phyloP scores from a whole-genome alignment of 2,797 vertebrate species.

The Acanthurus leucopareius region DNA sequence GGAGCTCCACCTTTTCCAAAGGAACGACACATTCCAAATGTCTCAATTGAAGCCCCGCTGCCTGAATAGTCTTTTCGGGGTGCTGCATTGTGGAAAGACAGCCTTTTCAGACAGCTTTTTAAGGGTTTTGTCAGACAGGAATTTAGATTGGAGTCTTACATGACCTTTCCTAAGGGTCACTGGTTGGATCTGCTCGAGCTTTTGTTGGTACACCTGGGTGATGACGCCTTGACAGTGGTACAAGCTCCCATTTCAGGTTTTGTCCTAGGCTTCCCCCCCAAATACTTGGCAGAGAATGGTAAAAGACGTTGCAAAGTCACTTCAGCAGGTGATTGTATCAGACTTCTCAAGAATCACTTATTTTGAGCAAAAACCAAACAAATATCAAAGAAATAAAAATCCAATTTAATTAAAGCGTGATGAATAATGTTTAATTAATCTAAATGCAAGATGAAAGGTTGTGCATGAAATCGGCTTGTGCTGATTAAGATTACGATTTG shows the following conservation, averaged over 20 bases:
- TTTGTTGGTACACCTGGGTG: slow-evolving; percentile 89
- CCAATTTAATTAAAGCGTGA: neutral
- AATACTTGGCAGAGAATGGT: neutral
- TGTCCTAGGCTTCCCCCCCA: slow-evolving; percentile 38
- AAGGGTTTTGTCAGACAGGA: slow-evolving; percentile 81
- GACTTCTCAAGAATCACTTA: neutral
- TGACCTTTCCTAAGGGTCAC: slow-evolving; percentile 83
- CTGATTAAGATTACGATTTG: neutral
- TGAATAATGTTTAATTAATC: neutral
- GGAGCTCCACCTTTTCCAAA: slow-evolving; percentile 59
- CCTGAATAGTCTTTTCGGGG: slow-evolving; percentile 68
- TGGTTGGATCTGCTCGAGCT: slow-evolving; percentile 77
- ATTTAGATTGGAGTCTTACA: slow-evolving; percentile 86
- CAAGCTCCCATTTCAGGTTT: slow-evolving; percentile 81
- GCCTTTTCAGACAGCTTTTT: slow-evolving; percentile 72
- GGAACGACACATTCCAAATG: slow-evolving; percentile 72
- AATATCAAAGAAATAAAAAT: neutral
- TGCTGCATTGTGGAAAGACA: slow-evolving; percentile 63
- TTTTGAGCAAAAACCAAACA: slow-evolving; percentile 19
- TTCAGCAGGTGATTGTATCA: slow-evolving; percentile 18
- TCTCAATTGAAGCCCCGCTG: slow-evolving; percentile 63
- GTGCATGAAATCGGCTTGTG: slow-evolving; percentile 4
- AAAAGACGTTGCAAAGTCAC: neutral
- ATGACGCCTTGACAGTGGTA: slow-evolving; percentile 75
- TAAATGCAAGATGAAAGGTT: slow-evolving; percentile 13